Evolutionary conservation across 2,113 vertebrate genomes (phyloP).

Genomic region (Merops nubicus): DNA sequence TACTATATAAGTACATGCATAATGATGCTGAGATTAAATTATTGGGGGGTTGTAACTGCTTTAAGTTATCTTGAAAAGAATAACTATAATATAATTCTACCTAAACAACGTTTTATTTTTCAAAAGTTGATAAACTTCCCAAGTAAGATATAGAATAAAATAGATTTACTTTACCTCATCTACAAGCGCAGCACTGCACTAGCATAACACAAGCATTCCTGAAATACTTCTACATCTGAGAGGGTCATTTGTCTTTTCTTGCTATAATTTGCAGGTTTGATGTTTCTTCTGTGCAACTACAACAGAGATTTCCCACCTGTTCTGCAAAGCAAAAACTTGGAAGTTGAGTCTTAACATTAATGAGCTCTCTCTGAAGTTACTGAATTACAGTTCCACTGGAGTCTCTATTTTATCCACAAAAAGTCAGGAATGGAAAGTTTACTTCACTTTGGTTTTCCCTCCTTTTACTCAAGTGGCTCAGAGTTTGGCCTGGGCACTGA

Average conservation of each 20-base stretch:
- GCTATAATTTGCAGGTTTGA: background rate
- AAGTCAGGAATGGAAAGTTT: background rate
- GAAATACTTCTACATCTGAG: background rate
- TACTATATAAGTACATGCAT: background rate
- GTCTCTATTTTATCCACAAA: background rate
- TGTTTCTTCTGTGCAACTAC: background rate
- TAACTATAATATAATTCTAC: background rate
- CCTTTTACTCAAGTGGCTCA: accelerated
- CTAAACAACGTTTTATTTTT: background rate
- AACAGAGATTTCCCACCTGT: background rate
- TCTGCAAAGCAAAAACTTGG: background rate
- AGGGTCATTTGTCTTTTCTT: background rate
- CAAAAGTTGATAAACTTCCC: background rate
- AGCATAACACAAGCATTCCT: background rate
- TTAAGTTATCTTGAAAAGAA: background rate
- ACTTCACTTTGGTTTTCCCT: background rate
- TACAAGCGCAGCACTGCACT: background rate
- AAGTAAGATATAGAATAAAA: background rate
- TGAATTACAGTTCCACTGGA: background rate
- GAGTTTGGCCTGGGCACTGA: background rate
- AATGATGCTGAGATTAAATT: background rate
- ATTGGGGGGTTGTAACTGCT: background rate
- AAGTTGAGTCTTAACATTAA: background rate
- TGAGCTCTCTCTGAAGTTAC: background rate
- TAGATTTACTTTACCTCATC: background rate